Conservation (phyloP, 2,113 vertebrate species). For the Hoplias malabaricus region DNA sequence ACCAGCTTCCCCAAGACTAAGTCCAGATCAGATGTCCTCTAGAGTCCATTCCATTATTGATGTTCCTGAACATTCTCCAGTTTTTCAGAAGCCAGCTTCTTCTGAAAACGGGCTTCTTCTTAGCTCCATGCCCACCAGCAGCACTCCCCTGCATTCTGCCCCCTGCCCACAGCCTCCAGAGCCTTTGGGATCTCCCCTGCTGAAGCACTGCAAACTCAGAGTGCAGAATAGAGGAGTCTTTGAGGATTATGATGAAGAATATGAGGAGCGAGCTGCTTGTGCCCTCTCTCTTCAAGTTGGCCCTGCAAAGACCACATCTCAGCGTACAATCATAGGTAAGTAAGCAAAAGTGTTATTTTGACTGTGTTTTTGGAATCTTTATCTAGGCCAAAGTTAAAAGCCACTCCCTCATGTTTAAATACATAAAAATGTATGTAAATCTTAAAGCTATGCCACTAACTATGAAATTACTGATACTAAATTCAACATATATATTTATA, state of each 20-base stretch:
- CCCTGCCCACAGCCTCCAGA: not conserved
- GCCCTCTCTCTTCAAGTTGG: not conserved
- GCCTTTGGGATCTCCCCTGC: conserved; percentile 28
- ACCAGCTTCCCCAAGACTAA: not conserved
- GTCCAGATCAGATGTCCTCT: not conserved
- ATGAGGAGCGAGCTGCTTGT: not conserved
- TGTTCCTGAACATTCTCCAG: not conserved
- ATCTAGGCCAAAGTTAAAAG: too few relatives aligned
- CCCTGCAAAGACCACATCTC: too few relatives aligned
- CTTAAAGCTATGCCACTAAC: too few relatives aligned
- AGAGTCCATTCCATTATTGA: not conserved
- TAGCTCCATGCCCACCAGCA: conserved; percentile 55
- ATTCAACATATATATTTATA: too few relatives aligned
- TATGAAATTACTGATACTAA: too few relatives aligned
- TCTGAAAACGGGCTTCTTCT: not conserved
- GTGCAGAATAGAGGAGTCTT: not conserved
- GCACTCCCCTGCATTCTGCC: conserved; percentile 66
- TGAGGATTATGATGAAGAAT: not conserved
- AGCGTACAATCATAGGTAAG: too few relatives aligned
- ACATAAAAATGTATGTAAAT: too few relatives aligned
- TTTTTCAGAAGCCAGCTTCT: not conserved
- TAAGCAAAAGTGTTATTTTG: too few relatives aligned
- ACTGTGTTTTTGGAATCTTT: too few relatives aligned
- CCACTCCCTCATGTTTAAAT: not conserved
- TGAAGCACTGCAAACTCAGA: not conserved